A percentile compares a stretch with the other conserved stretches of the same genome.
phyloP scores from a whole-genome alignment of 1,140 invertebrate genomes.

The Megathymus violae region DNA sequence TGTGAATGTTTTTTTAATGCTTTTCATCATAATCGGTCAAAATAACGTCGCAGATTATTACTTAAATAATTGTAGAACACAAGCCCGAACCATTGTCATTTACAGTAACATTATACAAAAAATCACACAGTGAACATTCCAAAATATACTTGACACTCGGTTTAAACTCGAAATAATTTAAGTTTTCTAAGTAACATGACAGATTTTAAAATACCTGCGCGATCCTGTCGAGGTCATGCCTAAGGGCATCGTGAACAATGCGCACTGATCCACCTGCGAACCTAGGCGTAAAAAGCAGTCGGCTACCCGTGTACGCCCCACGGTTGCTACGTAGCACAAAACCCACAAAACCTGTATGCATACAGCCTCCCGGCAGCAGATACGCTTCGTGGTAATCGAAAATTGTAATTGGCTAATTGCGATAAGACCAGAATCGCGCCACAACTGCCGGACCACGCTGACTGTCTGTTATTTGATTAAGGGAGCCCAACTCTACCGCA shows the following conservation, averaged over 20 bases:
- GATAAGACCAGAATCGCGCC: slow-evolving; percentile 39
- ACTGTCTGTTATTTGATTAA: slow-evolving; percentile 39
- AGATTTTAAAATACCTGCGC: no score
- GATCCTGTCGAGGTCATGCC: no score
- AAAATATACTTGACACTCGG: no score
- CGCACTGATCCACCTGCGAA: slow-evolving; percentile 36
- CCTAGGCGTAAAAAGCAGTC: slow-evolving; percentile 45
- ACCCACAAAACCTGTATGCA: slow-evolving; percentile 61
- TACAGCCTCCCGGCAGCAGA: slow-evolving; percentile 42
- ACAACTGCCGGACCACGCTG: slow-evolving; percentile 29
- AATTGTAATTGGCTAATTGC: slow-evolving; percentile 68
- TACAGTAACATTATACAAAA: no score
- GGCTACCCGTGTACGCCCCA: slow-evolving; percentile 49
- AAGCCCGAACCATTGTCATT: no score
- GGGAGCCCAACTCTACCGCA: slow-evolving; percentile 27
- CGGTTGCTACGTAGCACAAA: slow-evolving; percentile 42
- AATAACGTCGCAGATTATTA: no score
- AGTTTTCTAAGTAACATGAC: no score
- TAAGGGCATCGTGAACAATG: slow-evolving; percentile 38
- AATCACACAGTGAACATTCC: no score
- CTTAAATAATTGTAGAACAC: no score
- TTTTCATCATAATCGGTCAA: no score
- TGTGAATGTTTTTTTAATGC: no score
- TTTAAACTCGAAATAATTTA: no score
- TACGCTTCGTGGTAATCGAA: slow-evolving; percentile 65